Evolutionary conservation across 2,888 invertebrate species (phyloP).

Genomic region (Apamea anceps): DNA sequence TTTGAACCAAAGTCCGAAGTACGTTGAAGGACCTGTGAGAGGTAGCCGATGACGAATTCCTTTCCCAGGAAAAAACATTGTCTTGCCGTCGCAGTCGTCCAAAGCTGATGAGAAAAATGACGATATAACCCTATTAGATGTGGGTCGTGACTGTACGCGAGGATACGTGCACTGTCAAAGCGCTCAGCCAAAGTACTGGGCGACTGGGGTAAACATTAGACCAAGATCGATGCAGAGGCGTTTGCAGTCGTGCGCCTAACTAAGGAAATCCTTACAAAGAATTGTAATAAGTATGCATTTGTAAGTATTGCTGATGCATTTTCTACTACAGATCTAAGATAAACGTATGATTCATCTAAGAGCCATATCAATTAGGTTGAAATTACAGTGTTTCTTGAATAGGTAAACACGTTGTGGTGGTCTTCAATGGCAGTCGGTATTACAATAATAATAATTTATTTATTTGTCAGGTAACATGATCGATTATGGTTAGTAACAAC

Average conservation of each 20-base stretch:
- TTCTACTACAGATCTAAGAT: slow-evolving; percentile 25
- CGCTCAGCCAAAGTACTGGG: slow-evolving; percentile 66
- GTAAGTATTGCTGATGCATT: slow-evolving; percentile 35
- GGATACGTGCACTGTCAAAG: slow-evolving; percentile 68
- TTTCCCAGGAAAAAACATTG: slow-evolving; percentile 34
- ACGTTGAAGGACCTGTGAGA: slow-evolving; percentile 19
- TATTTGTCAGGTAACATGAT: no score
- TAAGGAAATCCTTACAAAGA: slow-evolving; percentile 54
- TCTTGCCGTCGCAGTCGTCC: slow-evolving; percentile 9
- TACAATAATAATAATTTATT: no score
- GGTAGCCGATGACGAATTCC: not conserved
- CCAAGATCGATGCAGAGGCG: slow-evolving; percentile 53
- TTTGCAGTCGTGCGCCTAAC: slow-evolving; percentile 56
- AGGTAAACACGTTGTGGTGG: not conserved
- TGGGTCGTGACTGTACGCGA: slow-evolving; percentile 51
- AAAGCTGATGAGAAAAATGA: slow-evolving; percentile 39
- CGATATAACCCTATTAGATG: slow-evolving; percentile 47
- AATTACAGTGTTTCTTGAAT: slow-evolving; percentile 1
- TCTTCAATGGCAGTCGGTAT: not conserved
- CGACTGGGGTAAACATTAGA: slow-evolving; percentile 58
- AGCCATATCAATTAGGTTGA: not conserved
- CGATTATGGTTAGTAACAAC: no score
- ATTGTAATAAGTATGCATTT: slow-evolving; percentile 41
- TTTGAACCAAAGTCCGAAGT: not conserved
- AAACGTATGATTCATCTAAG: slow-evolving; percentile 18